Base-by-base conservation (phyloP, 2,797 vertebrate genomes). In the Neopelma chrysocephalum region DNA sequence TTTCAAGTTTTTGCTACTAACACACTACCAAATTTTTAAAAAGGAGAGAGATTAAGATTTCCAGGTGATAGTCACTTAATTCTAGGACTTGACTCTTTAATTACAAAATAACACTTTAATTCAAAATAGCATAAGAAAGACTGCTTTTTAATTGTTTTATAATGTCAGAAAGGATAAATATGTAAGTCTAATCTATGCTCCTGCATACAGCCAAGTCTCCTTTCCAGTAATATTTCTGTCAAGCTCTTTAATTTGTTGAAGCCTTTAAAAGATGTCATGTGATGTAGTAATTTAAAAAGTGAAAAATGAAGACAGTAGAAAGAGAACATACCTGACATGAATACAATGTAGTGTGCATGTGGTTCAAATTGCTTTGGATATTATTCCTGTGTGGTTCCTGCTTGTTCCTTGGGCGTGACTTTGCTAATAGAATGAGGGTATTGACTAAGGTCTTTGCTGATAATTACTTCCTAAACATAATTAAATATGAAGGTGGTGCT, bases 141-240 rank as follows among this genome's bases (percentile, higher is more conserved):
- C 82, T 70, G n/a, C 23, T 75, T 88, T 82, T 62, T 26, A 93
- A 94, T 91, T 79, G 77, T 73, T 94, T 90, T 48, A 26, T 82
- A 87, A 70, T 81, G 73, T 88, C 89, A 87, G 82, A 69, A 94
- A 89, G 80, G 61, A 88, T 88, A 94, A 96, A 94, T 88, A 85
- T 26, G 21, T 84, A 71, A 53, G 48, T 88, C 47, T 82, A 82
- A 91, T 89, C 70, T 91, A 8, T 56, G 45, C 17, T 86, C 4
- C 34, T 90, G 32, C 38, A 17, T 65, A 43, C 73, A 91, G 38
- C 38, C 48, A 79, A 21, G 42, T 93, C 43, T 87, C 20, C 57
- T 89, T 68, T 87, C 40, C 85, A 83, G 5, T 86, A 88, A 76
- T 80, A 71, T 78, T 93, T 92, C 78, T 89, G 62, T 94, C 86